Evolutionary conservation across 2,113 vertebrate species (phyloP), one percentile per base, ranked within the genome.

Genomic region (Crocuta crocuta): DNA sequence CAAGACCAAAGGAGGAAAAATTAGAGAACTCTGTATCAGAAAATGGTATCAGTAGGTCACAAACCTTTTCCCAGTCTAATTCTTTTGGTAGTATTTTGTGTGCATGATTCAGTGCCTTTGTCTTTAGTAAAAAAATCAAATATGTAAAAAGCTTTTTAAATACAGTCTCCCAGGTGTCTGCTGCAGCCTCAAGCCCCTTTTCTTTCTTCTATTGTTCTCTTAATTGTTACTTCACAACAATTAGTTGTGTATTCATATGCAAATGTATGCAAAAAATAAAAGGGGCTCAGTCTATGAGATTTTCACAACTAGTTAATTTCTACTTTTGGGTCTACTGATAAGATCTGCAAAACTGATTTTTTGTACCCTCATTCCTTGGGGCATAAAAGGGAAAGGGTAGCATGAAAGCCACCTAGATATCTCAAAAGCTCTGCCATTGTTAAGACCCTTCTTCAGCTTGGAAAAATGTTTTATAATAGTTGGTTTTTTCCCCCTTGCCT

Each of bases 151-250:
- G 97, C 97, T 98, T 98, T 99, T 98, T 98, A 98, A 98, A 98
- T 98, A 98, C 98, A 98, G 94, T 97, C 97, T 99, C 98, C 99
- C 99, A 99, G 98, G 99, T 99, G 99, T 99, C 98, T 98, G 97
- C 98, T 98, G 98, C 98, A 98, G 98, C 98, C 97, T 99, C 96
- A 97, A 98, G 98, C 98, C 97, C 98, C 98, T 98, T 99, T 98
- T 98, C 98, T 99, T 99, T 98, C 97, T 98, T 99, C 98, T 96
- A 99, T 99, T 99, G 98, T 99, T 99, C 98, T 98, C 98, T 98
- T 99, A 99, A 99, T 99, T 99, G 98, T 99, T 99, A 98, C 98
- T 99, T 99, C 98, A 99, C 98, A 99, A 99, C 99, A 99, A 99
- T 99, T 99, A 99, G 98, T 98, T 98, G 95, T 97, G 94, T 98